A percentile compares a stretch with the other conserved stretches of the same genome.
Conservation (phyloP, 2,888 invertebrate species). For the Dynastes maya region DNA sequence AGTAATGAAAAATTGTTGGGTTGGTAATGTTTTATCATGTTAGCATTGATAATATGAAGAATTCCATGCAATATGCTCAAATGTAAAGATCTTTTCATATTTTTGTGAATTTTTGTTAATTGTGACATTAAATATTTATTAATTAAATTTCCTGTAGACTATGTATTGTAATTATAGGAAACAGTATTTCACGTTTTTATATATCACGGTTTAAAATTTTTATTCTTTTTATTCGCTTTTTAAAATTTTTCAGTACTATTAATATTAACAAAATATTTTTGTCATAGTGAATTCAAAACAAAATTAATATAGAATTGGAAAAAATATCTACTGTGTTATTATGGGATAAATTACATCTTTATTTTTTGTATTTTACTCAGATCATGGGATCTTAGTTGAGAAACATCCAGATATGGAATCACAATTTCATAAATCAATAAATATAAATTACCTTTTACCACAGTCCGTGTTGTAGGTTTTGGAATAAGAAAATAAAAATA, state of each 20-base stretch:
- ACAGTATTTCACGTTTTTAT: too few species aligned
- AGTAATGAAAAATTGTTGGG: slow-evolving; percentile 15
- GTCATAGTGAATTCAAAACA: background rate
- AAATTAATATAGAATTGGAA: background rate
- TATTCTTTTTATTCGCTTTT: background rate
- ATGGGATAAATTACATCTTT: too few species aligned
- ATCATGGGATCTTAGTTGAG: too few species aligned
- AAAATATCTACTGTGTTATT: background rate
- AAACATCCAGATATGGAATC: too few species aligned
- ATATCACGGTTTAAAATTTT: background rate
- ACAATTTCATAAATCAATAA: too few species aligned
- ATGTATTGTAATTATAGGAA: too few species aligned
- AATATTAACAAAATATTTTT: background rate
- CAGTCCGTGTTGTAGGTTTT: too few species aligned
- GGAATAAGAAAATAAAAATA: too few species aligned
- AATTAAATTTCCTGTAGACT: background rate
- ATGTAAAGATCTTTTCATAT: background rate
- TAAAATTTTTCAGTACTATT: slow-evolving; percentile 11
- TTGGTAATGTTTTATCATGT: background rate
- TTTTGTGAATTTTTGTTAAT: background rate
- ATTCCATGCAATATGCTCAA: slow-evolving; percentile 13
- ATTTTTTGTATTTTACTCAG: too few species aligned
- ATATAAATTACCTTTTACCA: too few species aligned
- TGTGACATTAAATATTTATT: background rate
- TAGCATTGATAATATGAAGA: background rate